Conservation (phyloP, 2,888 invertebrate species). For the Odontocolon sp. region DNA sequence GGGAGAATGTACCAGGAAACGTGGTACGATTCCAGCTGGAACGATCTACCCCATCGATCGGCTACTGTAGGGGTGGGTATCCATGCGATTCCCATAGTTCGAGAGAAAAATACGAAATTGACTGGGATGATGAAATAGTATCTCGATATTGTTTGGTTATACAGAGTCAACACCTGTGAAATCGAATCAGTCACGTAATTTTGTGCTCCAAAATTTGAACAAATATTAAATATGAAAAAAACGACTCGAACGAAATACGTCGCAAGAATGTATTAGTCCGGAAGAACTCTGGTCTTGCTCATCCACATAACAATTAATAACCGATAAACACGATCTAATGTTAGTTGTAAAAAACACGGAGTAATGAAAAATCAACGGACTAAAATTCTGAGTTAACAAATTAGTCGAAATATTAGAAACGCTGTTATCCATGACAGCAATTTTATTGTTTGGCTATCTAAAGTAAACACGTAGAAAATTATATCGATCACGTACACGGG, state of each 20-base stretch:
- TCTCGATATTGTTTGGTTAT: background rate
- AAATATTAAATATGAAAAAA: too few species aligned
- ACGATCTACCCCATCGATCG: slow-evolving; percentile 10
- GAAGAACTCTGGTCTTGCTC: too few species aligned
- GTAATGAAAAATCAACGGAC: background rate
- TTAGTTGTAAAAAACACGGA: background rate
- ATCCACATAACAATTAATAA: too few species aligned
- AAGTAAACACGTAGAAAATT: too few species aligned
- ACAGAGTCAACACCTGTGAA: background rate
- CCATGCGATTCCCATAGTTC: slow-evolving; percentile 3
- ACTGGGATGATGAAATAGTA: slow-evolving; percentile 1
- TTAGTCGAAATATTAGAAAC: background rate
- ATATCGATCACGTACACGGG: too few species aligned
- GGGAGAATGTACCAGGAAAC: slow-evolving; percentile 16
- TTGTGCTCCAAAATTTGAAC: too few species aligned
- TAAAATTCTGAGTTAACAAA: background rate
- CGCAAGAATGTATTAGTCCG: too few species aligned
- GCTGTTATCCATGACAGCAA: too few species aligned
- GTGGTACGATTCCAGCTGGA: slow-evolving; percentile 30
- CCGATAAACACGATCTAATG: background rate
- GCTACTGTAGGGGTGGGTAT: background rate
- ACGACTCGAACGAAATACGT: too few species aligned
- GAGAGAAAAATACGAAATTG: slow-evolving; percentile 26
- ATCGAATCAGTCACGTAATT: background rate
- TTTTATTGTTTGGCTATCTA: too few species aligned